Percentiles rank a stretch among this genome's conserved stretches.
Evolutionary conservation across 2,113 vertebrate genomes (phyloP).

Genomic region (Toxostoma redivivum): DNA sequence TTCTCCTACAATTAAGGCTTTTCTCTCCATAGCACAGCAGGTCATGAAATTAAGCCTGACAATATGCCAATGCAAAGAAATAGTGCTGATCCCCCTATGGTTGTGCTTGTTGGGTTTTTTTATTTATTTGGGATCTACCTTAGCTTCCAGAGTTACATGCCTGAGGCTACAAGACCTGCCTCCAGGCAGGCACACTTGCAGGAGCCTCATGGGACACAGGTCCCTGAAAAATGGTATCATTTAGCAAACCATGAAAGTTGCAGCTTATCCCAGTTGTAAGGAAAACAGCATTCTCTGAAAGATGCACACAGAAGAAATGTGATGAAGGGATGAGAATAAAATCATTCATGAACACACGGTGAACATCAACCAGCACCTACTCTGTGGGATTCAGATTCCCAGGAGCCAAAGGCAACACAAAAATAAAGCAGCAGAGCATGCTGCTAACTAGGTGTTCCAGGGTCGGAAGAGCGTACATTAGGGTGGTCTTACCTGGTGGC

Average conservation of each 20-base stretch:
- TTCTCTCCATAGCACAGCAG: not conserved
- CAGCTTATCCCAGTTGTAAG: not conserved
- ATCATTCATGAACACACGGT: rapidly evolving
- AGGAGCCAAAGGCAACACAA: not conserved
- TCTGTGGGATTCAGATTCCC: not conserved
- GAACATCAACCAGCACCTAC: not conserved
- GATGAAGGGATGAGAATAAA: not conserved
- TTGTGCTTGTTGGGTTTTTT: not conserved
- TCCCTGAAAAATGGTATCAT: not conserved
- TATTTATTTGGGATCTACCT: not conserved
- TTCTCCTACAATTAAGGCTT: not conserved
- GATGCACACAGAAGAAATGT: not conserved
- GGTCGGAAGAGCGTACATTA: not conserved
- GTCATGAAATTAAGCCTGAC: not conserved
- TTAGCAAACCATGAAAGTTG: not conserved
- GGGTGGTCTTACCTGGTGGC: not conserved
- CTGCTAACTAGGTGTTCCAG: not conserved
- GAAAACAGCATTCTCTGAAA: not conserved
- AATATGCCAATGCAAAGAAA: not conserved
- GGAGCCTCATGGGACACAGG: not conserved
- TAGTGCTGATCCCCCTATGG: not conserved
- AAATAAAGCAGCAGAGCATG: not conserved
- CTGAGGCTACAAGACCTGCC: not conserved
- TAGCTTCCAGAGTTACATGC: not conserved
- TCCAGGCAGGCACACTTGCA: not conserved